A percentile compares a stretch with the other conserved stretches of the same genome.
Evolutionary conservation across 2,888 invertebrate species (phyloP).

Genomic region (Ochlodes sylvanus): DNA sequence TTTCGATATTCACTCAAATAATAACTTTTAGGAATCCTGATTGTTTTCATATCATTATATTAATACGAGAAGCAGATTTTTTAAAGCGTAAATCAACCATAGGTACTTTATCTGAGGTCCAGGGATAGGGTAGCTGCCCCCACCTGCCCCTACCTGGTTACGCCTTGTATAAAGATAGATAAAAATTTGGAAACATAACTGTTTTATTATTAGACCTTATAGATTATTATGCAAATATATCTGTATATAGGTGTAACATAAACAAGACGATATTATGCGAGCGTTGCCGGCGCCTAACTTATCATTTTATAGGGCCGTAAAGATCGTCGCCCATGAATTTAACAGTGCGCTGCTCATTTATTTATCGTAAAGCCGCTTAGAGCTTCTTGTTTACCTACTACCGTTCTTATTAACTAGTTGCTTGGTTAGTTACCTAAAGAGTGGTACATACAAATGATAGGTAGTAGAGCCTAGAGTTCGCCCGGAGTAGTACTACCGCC

Average conservation of each 20-base stretch:
- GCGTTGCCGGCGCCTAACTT: constrained; percentile 52
- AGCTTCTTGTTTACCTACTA: constrained; percentile 12
- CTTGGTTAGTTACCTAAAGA: too few relatives aligned
- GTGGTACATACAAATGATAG: too few relatives aligned
- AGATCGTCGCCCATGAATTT: constrained; percentile 47
- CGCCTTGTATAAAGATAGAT: neutral
- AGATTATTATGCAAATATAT: neutral
- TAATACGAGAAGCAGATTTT: too few relatives aligned
- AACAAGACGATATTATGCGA: constrained; percentile 39
- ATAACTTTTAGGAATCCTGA: too few relatives aligned
- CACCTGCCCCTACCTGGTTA: too few relatives aligned
- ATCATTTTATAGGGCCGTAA: constrained; percentile 63
- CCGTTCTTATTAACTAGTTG: neutral
- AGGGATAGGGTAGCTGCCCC: too few relatives aligned
- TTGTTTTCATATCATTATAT: too few relatives aligned
- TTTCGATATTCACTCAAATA: too few relatives aligned
- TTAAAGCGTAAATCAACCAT: too few relatives aligned
- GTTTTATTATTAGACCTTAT: neutral
- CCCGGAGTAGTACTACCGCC: too few relatives aligned
- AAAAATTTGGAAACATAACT: neutral
- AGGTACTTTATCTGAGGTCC: too few relatives aligned
- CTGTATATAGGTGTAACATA: constrained; percentile 39
- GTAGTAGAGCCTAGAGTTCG: too few relatives aligned
- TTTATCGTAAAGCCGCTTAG: constrained; percentile 31
- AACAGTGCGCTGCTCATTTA: constrained; percentile 53